Evolutionary conservation across 2,888 invertebrate genomes (phyloP), one percentile per base, ranked within the genome.

Genomic region (Dinocampus coccinellae): DNA sequence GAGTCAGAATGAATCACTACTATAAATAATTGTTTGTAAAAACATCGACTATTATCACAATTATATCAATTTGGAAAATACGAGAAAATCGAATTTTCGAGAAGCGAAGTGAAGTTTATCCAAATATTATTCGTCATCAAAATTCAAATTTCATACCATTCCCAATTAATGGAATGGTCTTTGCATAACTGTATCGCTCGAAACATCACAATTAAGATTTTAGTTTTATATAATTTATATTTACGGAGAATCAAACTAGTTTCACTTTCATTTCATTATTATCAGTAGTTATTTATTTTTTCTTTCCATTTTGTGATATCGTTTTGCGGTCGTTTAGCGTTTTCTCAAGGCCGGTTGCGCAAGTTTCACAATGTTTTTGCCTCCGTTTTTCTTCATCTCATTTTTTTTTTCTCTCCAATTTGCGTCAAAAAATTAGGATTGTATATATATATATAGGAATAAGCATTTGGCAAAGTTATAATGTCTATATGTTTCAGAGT

Each of bases 311-410:
- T 9, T 36, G 36, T 10, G 36, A 36, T 36, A 9, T 10, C 10
- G 10, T 36, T 36, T 36, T 36, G 7, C 10, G 10, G 10, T 36
- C 36, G n/a, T 33, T 58, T 29, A 58, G 33, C 33, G 16, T 58
- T 33, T 7, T 33, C 57, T 6, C 29, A 33, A 58, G 57, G 57
- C 33, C 29, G 33, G 33, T 58, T 58, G n/a, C n/a, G 29, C 33
- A 58, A 58, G 33, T 58, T 58, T 29, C 42, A 42, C 36, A 47
- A 62, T 62, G 62, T 7, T 29, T 29, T 29, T 3, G 29, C 29
- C 29, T 4, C 7, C 7, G 3, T 29, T n/a, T n/a, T 29, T 29
- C 7, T 29, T n/a, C n/a, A n/a, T n/a, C n/a, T n/a, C n/a, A n/a
- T n/a, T n/a, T n/a, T n/a, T n/a, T 29, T n/a, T n/a, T n/a, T n/a